These are phyloP conservation scores for Solenopsis fugax DNA, from an alignment of 1,140 invertebrate species.

Conservation along the genomic window DNA sequence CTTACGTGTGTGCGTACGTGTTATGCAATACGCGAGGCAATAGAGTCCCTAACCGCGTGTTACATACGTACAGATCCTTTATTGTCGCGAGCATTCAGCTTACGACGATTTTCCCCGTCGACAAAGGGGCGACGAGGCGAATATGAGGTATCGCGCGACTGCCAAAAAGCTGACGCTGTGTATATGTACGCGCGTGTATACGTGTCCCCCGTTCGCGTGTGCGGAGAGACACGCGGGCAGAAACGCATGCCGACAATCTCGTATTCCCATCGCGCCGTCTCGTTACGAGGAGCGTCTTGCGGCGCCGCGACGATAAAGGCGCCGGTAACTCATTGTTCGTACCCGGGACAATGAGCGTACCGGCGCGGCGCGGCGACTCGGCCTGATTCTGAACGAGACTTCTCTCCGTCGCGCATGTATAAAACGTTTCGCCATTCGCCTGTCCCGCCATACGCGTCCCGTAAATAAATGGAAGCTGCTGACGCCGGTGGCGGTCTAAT, in stretches of 20 bases:
- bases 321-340: slow-evolving; percentile 70
- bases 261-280: slow-evolving; percentile 61
- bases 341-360: slow-evolving; percentile 56
- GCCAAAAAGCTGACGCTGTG: slow-evolving; percentile 70
- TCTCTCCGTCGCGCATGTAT: slow-evolving; percentile 5
- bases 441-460: slow-evolving; percentile 25
- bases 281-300: slow-evolving; percentile 62
- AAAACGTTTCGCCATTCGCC: slow-evolving; percentile 41
- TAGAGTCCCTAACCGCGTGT: slow-evolving; percentile 43
- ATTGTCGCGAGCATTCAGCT: slow-evolving; percentile 70
- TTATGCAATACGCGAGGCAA: slow-evolving; percentile 60
- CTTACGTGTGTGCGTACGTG: slow-evolving; percentile 24
- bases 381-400: slow-evolving; percentile 59
- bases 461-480: slow-evolving; percentile 46
- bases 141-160: slow-evolving; percentile 66
- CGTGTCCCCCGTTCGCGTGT: not conserved
- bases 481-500: slow-evolving; percentile 12
- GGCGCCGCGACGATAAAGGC: slow-evolving; percentile 64
- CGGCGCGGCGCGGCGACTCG: slow-evolving; percentile 41
- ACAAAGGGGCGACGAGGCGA: slow-evolving; percentile 67
- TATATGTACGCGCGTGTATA: no score
- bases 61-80: slow-evolving; percentile 60
- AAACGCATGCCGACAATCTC: slow-evolving; percentile 55
- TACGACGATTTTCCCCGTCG: slow-evolving; percentile 67
- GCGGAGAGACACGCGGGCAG: slow-evolving; percentile 33